Base-by-base conservation (phyloP, 1,140 invertebrate species). In the Pseudachorutes palmiensis region DNA sequence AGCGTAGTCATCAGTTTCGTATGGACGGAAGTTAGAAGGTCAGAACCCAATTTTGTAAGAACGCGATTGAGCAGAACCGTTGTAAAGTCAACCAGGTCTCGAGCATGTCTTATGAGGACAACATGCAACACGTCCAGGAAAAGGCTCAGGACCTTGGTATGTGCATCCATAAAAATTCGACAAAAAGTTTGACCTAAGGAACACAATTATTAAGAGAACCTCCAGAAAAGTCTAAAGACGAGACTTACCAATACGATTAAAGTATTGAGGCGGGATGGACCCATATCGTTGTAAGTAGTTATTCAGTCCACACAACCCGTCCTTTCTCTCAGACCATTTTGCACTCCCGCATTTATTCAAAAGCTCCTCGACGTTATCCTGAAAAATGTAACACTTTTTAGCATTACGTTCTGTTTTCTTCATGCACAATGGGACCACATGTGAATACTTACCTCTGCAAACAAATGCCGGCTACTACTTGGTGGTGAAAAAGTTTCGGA, bases 141-240 rank as follows among this genome's bases (percentile, higher is more conserved):
- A 2, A 74, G 45, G 49, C 72, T 74, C 49, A 74, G 51, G 5
- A 74, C 72, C 62, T 74, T 74, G 5, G 72, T 74, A 45, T 74
- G 72, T 16, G 72, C 72, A 62, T 74, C 72, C 72, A 74, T 74
- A 67, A 74, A 74, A 29, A 74, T 74, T 32, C 72, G 65, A 63
- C 72, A 74, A 68, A 74, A 74, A 33, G 72, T 74, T 66, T 74
- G 70, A 57, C 72, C 72, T 74, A 36, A 3, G 61, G 60, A n/a
- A 66, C 5, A 49, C 33, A 63, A 68, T 14, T 5, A 55, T 14
- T 14, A 55, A 14, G 14, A 55, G 51, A 55, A 55, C 3, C 51
- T 5, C 16, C 24, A 32, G 3, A 36, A 24, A 24, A 5, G 48
- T 49, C 45, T 64, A 24, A 55, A 22, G 2, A 26, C 31, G 19